phyloP scores from a whole-genome alignment of 2,113 vertebrate genomes.

The Hemibates koningsi region DNA sequence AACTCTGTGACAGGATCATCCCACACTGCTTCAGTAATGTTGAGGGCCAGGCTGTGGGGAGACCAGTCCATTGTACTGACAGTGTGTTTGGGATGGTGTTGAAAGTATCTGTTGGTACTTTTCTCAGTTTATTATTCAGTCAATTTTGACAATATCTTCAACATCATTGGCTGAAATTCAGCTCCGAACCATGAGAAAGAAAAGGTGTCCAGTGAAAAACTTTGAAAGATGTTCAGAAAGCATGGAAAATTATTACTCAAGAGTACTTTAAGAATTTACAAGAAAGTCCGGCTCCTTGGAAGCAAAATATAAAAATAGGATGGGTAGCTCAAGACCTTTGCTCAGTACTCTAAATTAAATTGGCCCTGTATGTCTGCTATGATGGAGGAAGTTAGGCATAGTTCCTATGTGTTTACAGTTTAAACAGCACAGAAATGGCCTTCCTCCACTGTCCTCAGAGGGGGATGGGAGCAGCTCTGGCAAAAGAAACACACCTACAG shows the following conservation, averaged over 20 bases:
- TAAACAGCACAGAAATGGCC: conserved; percentile 18
- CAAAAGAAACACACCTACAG: neutral
- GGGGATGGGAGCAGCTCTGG: neutral
- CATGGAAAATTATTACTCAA: neutral
- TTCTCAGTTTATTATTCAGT: neutral
- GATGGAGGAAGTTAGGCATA: neutral
- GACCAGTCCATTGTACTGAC: neutral
- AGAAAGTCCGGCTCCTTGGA: neutral
- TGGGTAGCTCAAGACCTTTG: neutral
- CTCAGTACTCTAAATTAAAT: neutral
- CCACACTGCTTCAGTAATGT: neutral
- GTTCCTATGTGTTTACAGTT: conserved; percentile 27
- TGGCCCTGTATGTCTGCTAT: neutral
- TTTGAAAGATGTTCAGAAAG: neutral
- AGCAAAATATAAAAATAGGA: neutral
- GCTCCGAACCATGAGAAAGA: neutral
- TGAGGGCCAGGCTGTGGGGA: neutral
- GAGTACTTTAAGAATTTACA: neutral
- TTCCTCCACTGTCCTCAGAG: conserved; percentile 3
- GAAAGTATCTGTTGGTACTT: neutral
- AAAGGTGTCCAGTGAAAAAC: neutral
- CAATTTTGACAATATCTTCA: neutral
- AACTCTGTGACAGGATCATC: neutral
- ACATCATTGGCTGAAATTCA: neutral
- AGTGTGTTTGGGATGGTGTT: neutral